Conservation (phyloP, 2,113 vertebrate genomes). For the Sorex fumeus region DNA sequence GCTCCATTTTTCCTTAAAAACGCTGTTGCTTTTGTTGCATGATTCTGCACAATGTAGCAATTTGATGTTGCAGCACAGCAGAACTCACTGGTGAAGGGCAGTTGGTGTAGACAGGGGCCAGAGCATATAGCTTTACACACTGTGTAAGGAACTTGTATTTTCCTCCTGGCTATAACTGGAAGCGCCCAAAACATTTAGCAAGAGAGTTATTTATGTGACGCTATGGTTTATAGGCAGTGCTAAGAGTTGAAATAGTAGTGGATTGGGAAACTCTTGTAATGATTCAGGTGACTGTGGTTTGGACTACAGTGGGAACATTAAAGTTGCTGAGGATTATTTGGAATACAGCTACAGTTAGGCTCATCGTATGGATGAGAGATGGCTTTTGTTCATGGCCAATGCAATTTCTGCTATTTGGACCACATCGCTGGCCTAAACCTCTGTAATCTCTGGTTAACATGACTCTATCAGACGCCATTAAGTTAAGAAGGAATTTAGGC, state of each 20-base stretch:
- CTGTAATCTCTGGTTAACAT: not conserved
- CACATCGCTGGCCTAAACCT: not conserved
- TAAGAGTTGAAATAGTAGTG: not conserved
- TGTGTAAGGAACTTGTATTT: not conserved
- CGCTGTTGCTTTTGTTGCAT: not conserved
- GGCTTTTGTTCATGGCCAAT: not conserved
- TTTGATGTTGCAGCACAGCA: constrained; percentile 4
- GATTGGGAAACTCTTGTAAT: not conserved
- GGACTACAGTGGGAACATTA: not conserved
- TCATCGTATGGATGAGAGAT: not conserved
- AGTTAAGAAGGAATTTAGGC: constrained; percentile 27
- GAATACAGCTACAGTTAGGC: not conserved
- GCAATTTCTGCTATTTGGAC: not conserved
- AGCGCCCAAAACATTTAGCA: not conserved
- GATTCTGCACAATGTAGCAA: not conserved
- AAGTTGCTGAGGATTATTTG: not conserved
- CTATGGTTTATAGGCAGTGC: not conserved
- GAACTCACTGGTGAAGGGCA: not conserved
- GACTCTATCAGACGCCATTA: not conserved
- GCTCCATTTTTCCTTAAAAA: not conserved
- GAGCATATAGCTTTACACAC: not conserved
- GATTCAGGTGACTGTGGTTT: not conserved
- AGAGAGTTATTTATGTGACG: not conserved
- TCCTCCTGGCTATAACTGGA: not conserved
- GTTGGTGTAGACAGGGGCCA: not conserved